Evolutionary conservation across 1,140 invertebrate species (phyloP).

Genomic region (Cecropterus lyciades): DNA sequence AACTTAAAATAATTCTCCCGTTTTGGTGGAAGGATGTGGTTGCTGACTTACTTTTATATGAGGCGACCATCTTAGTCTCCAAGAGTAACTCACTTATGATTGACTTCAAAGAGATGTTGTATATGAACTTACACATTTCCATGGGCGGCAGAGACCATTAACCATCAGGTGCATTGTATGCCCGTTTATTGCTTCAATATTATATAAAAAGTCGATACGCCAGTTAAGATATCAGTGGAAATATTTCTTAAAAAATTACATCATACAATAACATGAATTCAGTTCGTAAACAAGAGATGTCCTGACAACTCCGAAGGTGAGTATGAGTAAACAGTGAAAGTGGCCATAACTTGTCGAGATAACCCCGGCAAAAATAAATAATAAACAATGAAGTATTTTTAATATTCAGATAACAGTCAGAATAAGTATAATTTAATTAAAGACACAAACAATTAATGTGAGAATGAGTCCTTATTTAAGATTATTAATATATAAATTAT

Average conservation of each 20-base stretch:
- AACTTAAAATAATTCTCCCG: too few relatives aligned
- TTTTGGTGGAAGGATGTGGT: too few relatives aligned
- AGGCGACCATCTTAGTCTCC: too few relatives aligned
- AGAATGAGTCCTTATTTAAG: not conserved
- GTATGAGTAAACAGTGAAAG: constrained; percentile 46
- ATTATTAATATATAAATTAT: not conserved
- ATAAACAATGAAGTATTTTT: constrained; percentile 16
- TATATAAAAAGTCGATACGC: not conserved
- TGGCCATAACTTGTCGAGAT: constrained; percentile 13
- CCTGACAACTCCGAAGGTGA: constrained; percentile 46
- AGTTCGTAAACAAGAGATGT: constrained; percentile 37
- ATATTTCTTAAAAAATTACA: constrained; percentile 33
- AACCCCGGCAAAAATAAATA: constrained; percentile 12
- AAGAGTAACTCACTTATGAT: too few relatives aligned
- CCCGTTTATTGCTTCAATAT: too few relatives aligned
- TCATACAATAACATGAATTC: constrained; percentile 32
- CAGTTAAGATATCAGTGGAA: not conserved
- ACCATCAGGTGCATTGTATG: too few relatives aligned
- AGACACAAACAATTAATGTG: not conserved
- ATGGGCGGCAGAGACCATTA: too few relatives aligned
- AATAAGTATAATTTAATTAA: constrained; percentile 8
- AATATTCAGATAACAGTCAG: constrained; percentile 16
- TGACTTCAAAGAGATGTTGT: too few relatives aligned
- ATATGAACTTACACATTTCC: too few relatives aligned
- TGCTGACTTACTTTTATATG: too few relatives aligned